phyloP scores from a whole-genome alignment of 2,113 vertebrate species.

The Perca schrenkii region DNA sequence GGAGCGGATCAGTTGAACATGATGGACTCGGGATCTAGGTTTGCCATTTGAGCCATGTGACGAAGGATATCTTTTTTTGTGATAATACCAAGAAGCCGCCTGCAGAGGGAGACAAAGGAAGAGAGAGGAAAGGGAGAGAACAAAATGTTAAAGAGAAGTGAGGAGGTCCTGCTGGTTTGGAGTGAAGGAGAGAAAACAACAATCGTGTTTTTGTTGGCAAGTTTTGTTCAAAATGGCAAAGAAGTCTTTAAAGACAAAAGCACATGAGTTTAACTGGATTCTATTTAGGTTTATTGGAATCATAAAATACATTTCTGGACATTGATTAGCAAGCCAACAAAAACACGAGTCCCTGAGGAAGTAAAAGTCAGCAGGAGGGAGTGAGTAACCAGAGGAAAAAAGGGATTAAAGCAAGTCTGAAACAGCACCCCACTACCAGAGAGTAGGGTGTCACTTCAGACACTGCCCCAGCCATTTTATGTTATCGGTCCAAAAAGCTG shows the following conservation, averaged over 20 bases:
- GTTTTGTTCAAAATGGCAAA: background rate
- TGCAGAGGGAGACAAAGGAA: conserved; percentile 79
- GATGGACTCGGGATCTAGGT: conserved; percentile 98
- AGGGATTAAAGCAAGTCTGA: conserved; percentile 30
- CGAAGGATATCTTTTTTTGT: conserved; percentile 99
- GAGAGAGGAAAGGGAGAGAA: background rate
- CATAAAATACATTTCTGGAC: background rate
- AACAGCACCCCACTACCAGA: conserved; percentile 26
- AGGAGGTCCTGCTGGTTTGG: background rate
- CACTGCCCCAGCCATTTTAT: background rate
- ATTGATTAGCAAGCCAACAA: conserved; percentile 58
- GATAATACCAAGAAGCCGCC: conserved; percentile 99
- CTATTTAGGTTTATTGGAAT: background rate
- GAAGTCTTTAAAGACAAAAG: background rate
- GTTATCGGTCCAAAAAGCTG: conserved; percentile 19
- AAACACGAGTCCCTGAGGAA: conserved; percentile 63
- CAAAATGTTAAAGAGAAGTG: background rate
- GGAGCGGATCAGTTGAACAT: conserved; percentile 97
- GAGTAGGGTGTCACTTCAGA: conserved; percentile 30
- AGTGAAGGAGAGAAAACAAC: conserved; percentile 18
- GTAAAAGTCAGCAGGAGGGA: conserved; percentile 39
- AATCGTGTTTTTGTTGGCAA: conserved; percentile 73
- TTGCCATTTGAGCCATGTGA: conserved; percentile 99
- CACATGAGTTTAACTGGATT: background rate
- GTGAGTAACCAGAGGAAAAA: conserved; percentile 3